Evolutionary conservation across 2,797 vertebrate species (phyloP).

Genomic region (Chelonia mydas): DNA sequence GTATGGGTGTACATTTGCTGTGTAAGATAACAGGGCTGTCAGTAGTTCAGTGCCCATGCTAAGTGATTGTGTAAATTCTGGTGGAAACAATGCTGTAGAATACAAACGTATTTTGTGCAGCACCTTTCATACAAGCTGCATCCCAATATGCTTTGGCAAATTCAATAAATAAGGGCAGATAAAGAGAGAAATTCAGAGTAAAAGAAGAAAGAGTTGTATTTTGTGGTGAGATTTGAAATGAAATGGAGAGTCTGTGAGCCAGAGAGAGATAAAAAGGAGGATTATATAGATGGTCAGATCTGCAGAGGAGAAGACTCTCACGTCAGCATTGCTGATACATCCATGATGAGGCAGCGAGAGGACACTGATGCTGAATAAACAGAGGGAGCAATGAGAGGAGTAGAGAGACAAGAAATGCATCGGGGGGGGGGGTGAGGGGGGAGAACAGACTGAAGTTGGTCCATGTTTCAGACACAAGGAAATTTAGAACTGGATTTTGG

Average conservation of each 20-base stretch:
- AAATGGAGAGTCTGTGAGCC: neutral
- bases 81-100: neutral
- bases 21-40: constrained; percentile 1
- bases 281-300: neutral
- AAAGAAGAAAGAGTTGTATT: neutral
- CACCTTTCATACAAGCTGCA: neutral
- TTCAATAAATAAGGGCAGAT: neutral
- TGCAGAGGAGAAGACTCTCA: neutral
- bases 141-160: neutral
- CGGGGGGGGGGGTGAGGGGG: neutral
- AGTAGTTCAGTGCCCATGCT: neutral
- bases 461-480: neutral
- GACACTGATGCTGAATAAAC: neutral
- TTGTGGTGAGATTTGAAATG: neutral
- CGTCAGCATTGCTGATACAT: neutral
- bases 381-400: neutral
- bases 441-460: neutral
- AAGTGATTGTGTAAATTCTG: neutral
- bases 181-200: neutral
- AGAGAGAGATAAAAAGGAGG: neutral
- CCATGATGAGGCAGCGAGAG: neutral
- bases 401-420: neutral
- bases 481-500: neutral
- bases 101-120: neutral
- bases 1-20: neutral